Base-by-base conservation (phyloP, 2,113 vertebrate genomes). In the Nibea albiflora region DNA sequence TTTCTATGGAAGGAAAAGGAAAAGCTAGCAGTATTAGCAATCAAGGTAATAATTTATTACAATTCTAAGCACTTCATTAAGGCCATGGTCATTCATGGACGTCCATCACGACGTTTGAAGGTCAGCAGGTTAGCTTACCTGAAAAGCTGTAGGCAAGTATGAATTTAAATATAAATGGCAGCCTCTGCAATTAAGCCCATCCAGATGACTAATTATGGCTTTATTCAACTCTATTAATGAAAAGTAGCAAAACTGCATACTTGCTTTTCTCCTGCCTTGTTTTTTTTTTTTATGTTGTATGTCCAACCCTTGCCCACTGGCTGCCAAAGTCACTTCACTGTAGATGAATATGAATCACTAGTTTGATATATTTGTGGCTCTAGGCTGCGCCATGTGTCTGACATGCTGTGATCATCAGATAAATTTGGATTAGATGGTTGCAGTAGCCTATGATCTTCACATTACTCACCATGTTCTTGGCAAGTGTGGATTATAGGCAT, bases 401-500 rank as follows among this genome's bases (percentile, higher is more conserved):
- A 85, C 82, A 68, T 35, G 71, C 73, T 85, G 66, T 64, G 70
- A 73, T 76, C 56, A 56, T 35, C 9, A 83, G 78, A 73, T 85
- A 72, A 28, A 76, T 67, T 72, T 63, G 50, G 65, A 61, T 49
- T 8, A 56, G 57, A 72, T 39, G 11, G 67, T 44, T 20, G 24
- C 14, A 62, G 62, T 7, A 28, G 46, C 5, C n/a, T 31, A 2
- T 66, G 31, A 85, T 73, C 35, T 26, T 67, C 9, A 49, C 42
- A 50, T 65, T 47, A 19, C 26, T 46, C 1, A 57, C 44, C 53
- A 26, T 39, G 20, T 4, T 56, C 28, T 26, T 35, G 16, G 50
- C 0, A 63, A 0, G 10, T 17, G 14, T 76, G 22, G 35, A 35
- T 70, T 69, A 26, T 42, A 54, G 22, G 11, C 17, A 63, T 62